Evolutionary conservation across 2,888 invertebrate species (phyloP).

Genomic region (Pristionchus arcanus): DNA sequence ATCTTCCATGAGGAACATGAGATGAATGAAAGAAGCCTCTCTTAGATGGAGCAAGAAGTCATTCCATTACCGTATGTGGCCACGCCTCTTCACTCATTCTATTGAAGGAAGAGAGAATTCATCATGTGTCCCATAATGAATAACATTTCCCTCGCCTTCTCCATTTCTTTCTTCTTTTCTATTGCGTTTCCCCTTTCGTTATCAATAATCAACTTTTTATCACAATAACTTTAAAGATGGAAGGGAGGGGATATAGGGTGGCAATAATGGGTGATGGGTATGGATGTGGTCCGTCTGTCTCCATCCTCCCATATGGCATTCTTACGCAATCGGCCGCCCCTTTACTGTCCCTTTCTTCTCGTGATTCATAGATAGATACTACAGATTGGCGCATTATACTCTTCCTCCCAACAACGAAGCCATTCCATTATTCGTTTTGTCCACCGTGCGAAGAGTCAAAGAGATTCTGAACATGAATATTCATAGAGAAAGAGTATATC

Average conservation of each 20-base stretch:
- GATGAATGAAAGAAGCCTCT: neutral
- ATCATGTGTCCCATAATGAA: slow-evolving; percentile 38
- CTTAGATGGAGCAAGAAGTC: slow-evolving; percentile 28
- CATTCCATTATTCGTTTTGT: slow-evolving; percentile 35
- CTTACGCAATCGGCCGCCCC: slow-evolving; percentile 33
- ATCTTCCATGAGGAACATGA: slow-evolving; percentile 29
- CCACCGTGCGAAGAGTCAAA: slow-evolving; percentile 36
- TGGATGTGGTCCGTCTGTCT: slow-evolving; percentile 39
- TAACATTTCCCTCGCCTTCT: neutral
- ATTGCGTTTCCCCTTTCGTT: neutral
- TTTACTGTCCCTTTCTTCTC: neutral
- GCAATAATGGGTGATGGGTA: neutral
- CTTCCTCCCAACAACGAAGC: slow-evolving; percentile 13
- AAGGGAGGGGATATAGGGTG: neutral
- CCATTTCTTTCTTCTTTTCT: slow-evolving; percentile 7
- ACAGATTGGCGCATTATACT: slow-evolving; percentile 34
- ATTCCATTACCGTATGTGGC: neutral
- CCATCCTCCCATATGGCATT: slow-evolving; percentile 32
- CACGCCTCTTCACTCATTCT: neutral
- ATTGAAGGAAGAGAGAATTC: neutral
- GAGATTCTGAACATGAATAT: slow-evolving; percentile 14
- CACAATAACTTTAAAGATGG: slow-evolving; percentile 14
- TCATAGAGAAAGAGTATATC: neutral
- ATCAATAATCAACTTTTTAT: slow-evolving; percentile 2
- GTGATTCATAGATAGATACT: neutral